Evolutionary conservation across 2,888 invertebrate species (phyloP).

Genomic region (Plagodis pulveraria): DNA sequence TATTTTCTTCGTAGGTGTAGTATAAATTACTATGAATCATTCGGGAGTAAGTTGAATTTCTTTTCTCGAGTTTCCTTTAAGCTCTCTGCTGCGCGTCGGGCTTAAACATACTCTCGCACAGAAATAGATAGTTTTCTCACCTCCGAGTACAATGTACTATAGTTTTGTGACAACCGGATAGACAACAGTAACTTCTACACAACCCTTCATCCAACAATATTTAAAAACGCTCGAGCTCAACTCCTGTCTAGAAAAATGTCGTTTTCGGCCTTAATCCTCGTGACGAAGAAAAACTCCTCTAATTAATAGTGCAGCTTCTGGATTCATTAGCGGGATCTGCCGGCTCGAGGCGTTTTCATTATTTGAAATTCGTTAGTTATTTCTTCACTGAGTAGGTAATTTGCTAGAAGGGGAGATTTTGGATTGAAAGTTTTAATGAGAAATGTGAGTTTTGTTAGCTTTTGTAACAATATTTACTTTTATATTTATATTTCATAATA

Average conservation of each 20-base stretch:
- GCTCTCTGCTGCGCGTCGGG: no score
- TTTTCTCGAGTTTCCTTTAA: no score
- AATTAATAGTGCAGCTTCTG: constrained; percentile 76
- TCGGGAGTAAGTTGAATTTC: no score
- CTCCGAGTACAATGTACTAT: no score
- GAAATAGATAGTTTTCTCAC: no score
- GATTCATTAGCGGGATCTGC: constrained; percentile 73
- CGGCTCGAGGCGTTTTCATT: constrained; percentile 46
- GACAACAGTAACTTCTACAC: no score
- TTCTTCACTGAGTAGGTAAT: constrained; percentile 25
- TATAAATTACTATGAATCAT: no score
- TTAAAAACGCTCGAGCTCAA: constrained; percentile 5
- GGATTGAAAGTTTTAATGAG: background rate
- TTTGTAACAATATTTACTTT: background rate
- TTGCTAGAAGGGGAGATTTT: background rate
- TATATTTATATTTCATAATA: no score
- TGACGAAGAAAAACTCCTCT: constrained; percentile 73
- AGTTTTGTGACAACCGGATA: no score
- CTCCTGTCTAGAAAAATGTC: constrained; percentile 2
- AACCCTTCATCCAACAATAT: no score
- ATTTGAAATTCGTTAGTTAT: constrained; percentile 56
- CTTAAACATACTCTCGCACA: no score
- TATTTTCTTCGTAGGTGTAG: no score
- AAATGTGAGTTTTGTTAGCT: background rate
- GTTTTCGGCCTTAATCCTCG: constrained; percentile 60